Base-by-base conservation (phyloP, 2,888 invertebrate genomes). In the Mimumesa dahlbomi region DNA sequence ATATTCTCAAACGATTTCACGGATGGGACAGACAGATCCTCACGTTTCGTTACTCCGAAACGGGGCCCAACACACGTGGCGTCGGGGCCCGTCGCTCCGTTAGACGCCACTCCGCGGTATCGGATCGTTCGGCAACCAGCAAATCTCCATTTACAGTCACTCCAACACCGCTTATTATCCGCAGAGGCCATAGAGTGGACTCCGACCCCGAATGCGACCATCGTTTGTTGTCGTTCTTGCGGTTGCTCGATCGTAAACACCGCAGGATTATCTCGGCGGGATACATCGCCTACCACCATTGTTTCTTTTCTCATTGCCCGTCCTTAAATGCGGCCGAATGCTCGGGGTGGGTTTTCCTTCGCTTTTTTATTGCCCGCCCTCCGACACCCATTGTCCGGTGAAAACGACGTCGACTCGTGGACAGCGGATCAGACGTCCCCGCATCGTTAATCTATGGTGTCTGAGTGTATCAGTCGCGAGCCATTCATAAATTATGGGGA, bases 141-240 rank as follows among this genome's bases (percentile, higher is more conserved):
- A 64, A 54, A 40, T 73, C 58, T 46, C 21, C 45, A 56, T 72
- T 72, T 63, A 59, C 48, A 25, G 50, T 62, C 52, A 6, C 22
- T 50, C 57, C 38, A 54, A 21, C 46, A 40, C 31, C 58, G 50
- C 54, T 58, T 61, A 64, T 70, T 68, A 65, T 65, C 57, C 53
- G 19, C 38, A 36, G 16, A 48, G 31, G 29, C 21, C 43, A 13
- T 54, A 53, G 54, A 58, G 58, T 25, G 43, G 49, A 43, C 34
- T 43, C 2, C 25, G 49, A 19, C 19, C 42, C 45, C 53, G 48
- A 45, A n/a, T 48, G 45, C 25, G 52, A 38, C 21, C 31, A 9
- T 68, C 59, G 36, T 71, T 75, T 75, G 62, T 65, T 74, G 61
- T 67, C 48, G 53, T 54, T 64, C 66, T 75, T 69, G 68, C 45